Percentiles rank a stretch among this genome's conserved stretches.
Evolutionary conservation across 2,797 vertebrate genomes (phyloP).

Genomic region (Phoeniculus purpureus): DNA sequence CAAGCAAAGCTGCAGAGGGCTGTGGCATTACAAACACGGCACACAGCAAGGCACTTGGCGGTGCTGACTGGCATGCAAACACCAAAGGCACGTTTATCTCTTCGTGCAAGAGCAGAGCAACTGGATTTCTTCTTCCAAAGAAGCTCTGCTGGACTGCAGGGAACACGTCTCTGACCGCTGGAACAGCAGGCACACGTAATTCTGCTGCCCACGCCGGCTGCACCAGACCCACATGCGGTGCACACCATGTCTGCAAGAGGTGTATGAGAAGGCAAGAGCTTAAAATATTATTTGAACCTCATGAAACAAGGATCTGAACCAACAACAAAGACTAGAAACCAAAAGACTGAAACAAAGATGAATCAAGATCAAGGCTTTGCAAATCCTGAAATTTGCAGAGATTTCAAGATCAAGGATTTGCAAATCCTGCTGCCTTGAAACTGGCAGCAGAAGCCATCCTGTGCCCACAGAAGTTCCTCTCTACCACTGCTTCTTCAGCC

Average conservation of each 20-base stretch:
- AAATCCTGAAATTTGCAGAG: neutral
- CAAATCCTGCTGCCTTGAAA: neutral
- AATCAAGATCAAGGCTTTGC: neutral
- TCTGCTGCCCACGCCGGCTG: neutral
- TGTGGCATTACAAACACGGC: rapidly evolving
- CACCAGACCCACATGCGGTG: rapidly evolving
- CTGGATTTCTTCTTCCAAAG: neutral
- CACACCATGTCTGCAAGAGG: neutral
- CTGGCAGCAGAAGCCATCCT: neutral
- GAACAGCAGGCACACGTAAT: neutral
- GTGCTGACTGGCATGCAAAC: rapidly evolving
- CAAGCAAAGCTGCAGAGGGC: neutral
- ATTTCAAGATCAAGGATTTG: no score
- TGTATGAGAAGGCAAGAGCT: neutral
- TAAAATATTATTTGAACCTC: neutral
- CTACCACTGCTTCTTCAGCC: neutral
- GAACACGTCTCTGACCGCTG: neutral
- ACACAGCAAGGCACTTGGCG: neutral
- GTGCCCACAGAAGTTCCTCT: neutral
- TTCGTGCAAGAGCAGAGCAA: neutral
- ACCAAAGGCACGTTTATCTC: neutral
- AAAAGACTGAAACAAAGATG: neutral
- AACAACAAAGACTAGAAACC: neutral
- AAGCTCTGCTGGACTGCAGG: neutral
- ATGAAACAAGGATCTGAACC: neutral